Percentiles rank a stretch among this genome's conserved stretches.
These are phyloP conservation scores for Alca torda DNA, from an alignment of 2,797 vertebrate species.

Conservation along the genomic window DNA sequence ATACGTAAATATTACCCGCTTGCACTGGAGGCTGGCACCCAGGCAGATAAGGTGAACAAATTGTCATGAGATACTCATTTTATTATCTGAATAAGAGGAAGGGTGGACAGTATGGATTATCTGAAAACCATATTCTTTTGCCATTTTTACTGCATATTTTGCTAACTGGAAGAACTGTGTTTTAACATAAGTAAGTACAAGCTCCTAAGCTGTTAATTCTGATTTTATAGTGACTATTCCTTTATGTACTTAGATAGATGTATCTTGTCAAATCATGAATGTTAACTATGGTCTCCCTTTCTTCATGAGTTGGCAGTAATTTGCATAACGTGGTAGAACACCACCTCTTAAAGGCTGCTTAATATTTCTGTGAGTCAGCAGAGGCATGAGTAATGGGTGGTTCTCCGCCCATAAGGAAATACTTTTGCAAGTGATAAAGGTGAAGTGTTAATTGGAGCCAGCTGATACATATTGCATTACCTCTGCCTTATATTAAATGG, in stretches of 20 bases:
- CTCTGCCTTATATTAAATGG: not conserved
- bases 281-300: not conserved
- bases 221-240: not conserved
- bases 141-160: fast-evolving
- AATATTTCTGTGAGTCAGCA: not conserved
- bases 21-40: not conserved
- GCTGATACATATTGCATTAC: not conserved
- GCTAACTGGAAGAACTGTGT: not conserved
- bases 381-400: not conserved
- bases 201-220: not conserved
- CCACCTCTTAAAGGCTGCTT: not conserved
- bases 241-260: not conserved
- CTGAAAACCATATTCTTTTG: fast-evolving
- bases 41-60: not conserved
- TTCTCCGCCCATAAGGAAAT: not conserved
- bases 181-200: not conserved
- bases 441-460: not conserved
- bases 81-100: not conserved
- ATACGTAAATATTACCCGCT: not conserved
- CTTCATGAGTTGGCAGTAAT: not conserved
- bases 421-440: not conserved
- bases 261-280: not conserved
- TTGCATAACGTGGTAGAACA: fast-evolving
- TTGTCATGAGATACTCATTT: not conserved
- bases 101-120: not conserved